Conservation (phyloP, 2,888 invertebrate genomes). For the Dolichomitus sp. region DNA sequence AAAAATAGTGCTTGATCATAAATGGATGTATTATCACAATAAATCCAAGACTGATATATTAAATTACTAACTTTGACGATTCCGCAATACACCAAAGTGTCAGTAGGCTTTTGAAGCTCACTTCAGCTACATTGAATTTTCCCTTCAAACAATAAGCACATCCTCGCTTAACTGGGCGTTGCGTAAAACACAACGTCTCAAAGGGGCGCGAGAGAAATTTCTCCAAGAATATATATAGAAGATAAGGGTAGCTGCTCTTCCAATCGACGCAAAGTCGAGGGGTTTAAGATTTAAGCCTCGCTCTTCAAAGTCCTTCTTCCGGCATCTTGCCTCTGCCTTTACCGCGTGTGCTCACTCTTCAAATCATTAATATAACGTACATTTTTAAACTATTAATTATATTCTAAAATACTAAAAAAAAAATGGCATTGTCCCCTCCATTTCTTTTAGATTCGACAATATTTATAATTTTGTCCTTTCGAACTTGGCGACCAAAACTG, state of each 20-base stretch:
- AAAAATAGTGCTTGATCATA: not conserved
- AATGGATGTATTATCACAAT: not conserved
- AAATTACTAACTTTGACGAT: slow-evolving; percentile 7
- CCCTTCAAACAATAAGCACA: slow-evolving; percentile 82
- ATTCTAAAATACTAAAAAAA: no score
- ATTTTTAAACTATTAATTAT: no score
- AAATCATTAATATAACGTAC: not conserved
- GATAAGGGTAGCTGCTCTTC: slow-evolving; percentile 1
- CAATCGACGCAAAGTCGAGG: slow-evolving; percentile 32
- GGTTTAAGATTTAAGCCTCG: slow-evolving; percentile 20
- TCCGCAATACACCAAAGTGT: not conserved
- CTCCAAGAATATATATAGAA: slow-evolving; percentile 1
- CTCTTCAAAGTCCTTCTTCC: not conserved
- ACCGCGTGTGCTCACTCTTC: not conserved
- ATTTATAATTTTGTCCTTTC: no score
- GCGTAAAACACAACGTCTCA: slow-evolving; percentile 82
- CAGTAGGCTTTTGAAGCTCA: not conserved
- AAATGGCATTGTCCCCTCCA: no score
- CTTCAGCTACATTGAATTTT: slow-evolving; percentile 75
- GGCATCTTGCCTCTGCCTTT: not conserved
- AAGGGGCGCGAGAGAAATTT: slow-evolving; percentile 71
- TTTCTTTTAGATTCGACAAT: no score
- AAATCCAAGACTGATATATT: not conserved
- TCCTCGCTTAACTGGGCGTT: slow-evolving; percentile 82
- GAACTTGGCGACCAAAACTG: no score